Conservation (phyloP, 2,888 invertebrate genomes). For the Drosophila maculinotata region DNA sequence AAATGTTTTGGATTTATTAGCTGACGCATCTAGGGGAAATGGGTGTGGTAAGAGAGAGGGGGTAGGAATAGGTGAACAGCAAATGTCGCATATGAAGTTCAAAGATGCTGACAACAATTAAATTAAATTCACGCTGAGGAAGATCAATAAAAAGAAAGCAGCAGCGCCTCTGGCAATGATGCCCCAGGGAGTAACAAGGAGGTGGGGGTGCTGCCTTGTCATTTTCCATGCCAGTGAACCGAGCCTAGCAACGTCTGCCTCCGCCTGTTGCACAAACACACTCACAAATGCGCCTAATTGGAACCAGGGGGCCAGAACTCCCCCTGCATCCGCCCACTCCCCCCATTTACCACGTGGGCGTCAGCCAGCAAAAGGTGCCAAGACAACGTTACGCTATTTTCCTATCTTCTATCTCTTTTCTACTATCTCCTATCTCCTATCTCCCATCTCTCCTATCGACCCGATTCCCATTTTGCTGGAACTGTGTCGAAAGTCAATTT, state of each 20-base stretch:
- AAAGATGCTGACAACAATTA: constrained; percentile 81
- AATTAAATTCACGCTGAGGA: constrained; percentile 71
- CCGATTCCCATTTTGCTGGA: constrained; percentile 20
- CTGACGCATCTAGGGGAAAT: constrained; percentile 32
- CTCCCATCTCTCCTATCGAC: constrained; percentile 6
- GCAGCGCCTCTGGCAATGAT: constrained; percentile 15
- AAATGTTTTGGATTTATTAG: constrained; percentile 73
- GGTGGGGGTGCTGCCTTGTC: constrained; percentile 36
- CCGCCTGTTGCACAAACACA: constrained; percentile 46
- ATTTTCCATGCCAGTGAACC: constrained; percentile 75
- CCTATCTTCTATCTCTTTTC: neutral
- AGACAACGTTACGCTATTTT: constrained; percentile 10
- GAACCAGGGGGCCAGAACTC: constrained; percentile 45
- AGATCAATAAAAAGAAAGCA: constrained; percentile 68
- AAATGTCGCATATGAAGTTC: constrained; percentile 54
- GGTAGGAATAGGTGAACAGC: neutral
- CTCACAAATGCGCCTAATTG: constrained; percentile 70
- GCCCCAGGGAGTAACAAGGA: constrained; percentile 9
- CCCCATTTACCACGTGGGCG: constrained; percentile 4
- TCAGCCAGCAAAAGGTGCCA: constrained; percentile 15
- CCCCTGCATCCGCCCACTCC: neutral
- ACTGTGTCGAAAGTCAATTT: constrained; percentile 59
- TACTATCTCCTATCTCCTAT: neutral
- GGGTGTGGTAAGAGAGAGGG: constrained; percentile 1
- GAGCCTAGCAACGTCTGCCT: constrained; percentile 37